Evolutionary conservation across 2,888 invertebrate genomes (phyloP), one percentile per base, ranked within the genome.

Genomic region (Tridacna crocea): DNA sequence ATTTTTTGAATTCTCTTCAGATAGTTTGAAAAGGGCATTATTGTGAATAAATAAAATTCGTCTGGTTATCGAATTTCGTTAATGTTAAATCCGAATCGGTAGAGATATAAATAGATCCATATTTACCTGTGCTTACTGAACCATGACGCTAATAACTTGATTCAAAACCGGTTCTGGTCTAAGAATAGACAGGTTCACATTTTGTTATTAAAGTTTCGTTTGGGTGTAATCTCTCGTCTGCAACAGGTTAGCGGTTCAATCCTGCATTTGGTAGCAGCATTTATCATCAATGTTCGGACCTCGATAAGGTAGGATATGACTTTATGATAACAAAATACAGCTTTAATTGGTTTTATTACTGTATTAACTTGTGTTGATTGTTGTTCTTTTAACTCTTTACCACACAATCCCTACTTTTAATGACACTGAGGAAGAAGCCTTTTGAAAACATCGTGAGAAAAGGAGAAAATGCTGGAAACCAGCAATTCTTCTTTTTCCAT

Each of bases 111-210:
- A 8, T 61, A 61, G 26, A 61, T 24, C 13, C 10, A n/a, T 13
- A 13, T 61, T 24, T 61, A 13, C 19, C 22, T 22, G 22, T 61
- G 22, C 61, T 61, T 22, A 61, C 13, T 22, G 13, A 22, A 61
- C 61, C 61, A 22, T 22, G 24, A 61, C 3, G 15, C 4, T 22
- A 13, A n/a, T 4, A n/a, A 22, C 22, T 61, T n/a, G 15, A 13
- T 13, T 61, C 22, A 26, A 61, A 74, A 74, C 73, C 75, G 75
- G 75, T 75, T 46, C 48, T 63, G 48, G 51, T 48, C 77, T 83
- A 83, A 80, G 77, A 80, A 80, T 83, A 83, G 80, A 77, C 72
- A 77, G n/a, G 48, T 48, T 27, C 60, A 80, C 66, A 73, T 66
- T 75, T 72, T 65, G 65, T 66, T 77, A 48, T 75, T 76, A 13